Evolutionary conservation across 2,888 invertebrate genomes (phyloP).

Genomic region (Invenusta paracnida): DNA sequence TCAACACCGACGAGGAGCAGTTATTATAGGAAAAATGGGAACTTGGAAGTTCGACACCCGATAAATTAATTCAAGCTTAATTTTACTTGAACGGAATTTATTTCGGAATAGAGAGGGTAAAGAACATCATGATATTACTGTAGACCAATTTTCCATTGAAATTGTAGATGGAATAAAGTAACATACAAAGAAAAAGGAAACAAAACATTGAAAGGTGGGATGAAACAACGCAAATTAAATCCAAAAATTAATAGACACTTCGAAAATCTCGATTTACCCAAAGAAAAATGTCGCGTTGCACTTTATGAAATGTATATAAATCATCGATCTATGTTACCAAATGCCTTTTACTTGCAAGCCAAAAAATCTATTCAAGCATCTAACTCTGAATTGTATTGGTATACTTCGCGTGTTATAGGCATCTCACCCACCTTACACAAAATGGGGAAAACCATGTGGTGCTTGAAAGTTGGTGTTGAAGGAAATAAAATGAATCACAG

Average conservation of each 20-base stretch:
- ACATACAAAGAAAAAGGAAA: conserved; percentile 24
- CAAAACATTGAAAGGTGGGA: conserved; percentile 7
- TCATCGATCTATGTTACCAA: conserved; percentile 9
- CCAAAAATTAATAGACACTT: conserved; percentile 27
- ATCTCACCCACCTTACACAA: conserved; percentile 34
- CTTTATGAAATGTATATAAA: conserved; percentile 30
- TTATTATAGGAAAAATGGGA: conserved; percentile 5
- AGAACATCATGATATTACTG: background rate
- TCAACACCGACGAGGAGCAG: background rate
- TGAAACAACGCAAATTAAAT: conserved; percentile 28
- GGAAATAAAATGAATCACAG: conserved; percentile 25
- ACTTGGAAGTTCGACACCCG: conserved; percentile 19
- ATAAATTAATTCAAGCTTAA: background rate
- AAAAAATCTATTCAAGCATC: conserved; percentile 1
- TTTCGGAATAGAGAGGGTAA: conserved; percentile 7
- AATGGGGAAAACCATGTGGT: conserved; percentile 7
- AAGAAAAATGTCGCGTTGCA: background rate
- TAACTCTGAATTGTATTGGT: conserved; percentile 4
- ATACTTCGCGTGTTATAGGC: background rate
- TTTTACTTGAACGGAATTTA: conserved; percentile 8
- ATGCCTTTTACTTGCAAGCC: conserved; percentile 25
- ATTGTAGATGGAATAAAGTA: background rate
- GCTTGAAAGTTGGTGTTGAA: background rate
- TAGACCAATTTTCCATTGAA: conserved; percentile 27
- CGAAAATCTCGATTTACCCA: conserved; percentile 11